Evolutionary conservation across 2,888 invertebrate species (phyloP).

Genomic region (Mactromeris polynyma): DNA sequence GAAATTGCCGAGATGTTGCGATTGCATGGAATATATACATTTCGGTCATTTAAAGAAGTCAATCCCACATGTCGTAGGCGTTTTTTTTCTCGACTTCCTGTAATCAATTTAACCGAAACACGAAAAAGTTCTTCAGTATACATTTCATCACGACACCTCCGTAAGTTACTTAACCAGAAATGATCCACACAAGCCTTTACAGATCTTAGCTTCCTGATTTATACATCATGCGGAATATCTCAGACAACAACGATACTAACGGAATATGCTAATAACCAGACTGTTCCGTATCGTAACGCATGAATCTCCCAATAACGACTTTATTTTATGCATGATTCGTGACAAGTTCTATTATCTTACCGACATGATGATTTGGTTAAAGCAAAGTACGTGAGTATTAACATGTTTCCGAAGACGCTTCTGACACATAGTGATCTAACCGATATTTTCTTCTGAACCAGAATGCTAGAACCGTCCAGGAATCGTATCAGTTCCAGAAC

Average conservation of each 20-base stretch:
- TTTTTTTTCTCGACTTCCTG: too few species aligned
- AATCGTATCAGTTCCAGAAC: too few species aligned
- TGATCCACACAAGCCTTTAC: too few species aligned
- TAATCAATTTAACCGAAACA: too few species aligned
- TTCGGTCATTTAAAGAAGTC: too few species aligned
- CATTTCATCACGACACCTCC: too few species aligned
- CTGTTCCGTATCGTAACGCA: background rate
- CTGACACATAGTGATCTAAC: background rate
- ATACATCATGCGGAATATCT: background rate
- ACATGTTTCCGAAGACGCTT: background rate
- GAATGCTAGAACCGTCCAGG: too few species aligned
- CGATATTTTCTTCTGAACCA: background rate
- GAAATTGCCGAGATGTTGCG: too few species aligned
- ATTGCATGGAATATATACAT: too few species aligned
- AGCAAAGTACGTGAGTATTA: background rate
- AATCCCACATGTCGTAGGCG: too few species aligned
- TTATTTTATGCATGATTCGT: background rate
- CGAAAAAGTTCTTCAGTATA: too few species aligned
- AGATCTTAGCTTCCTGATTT: background rate
- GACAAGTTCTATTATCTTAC: background rate
- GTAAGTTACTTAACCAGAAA: too few species aligned
- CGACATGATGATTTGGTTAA: background rate
- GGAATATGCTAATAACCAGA: constrained; percentile 7
- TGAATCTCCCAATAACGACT: background rate
- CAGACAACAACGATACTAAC: background rate